Base-by-base conservation (phyloP, 2,888 invertebrate genomes). In the Euspilapteryx auroguttella region DNA sequence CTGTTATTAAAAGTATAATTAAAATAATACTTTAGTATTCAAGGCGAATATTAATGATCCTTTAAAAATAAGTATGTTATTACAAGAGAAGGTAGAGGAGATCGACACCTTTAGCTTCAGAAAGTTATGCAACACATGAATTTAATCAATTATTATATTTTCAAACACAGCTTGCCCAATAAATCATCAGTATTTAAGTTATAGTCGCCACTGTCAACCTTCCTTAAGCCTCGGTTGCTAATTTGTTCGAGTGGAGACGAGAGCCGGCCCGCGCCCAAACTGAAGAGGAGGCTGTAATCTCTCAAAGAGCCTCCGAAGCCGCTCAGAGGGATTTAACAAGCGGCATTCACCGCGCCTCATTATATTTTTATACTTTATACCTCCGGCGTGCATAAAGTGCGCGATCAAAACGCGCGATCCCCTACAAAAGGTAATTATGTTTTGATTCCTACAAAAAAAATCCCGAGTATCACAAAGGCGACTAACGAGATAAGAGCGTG, bases 381-480 rank as follows among this genome's bases (percentile, higher is more conserved):
- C 56, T 15, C 24, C 57, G 55, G 49, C 48, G 42, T 49, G 53
- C 68, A 58, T 69, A 68, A 68, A 73, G 65, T 66, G 68, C 61
- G 54, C 71, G 71, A 73, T 69, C 73, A 66, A 65, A 73, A 69
- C 69, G 62, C 68, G 66, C 65, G 59, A 66, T 66, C 64, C 68
- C 65, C 65, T 71, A 75, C 73, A 75, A 75, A 75, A 71, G 73
- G 73, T 73, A 73, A 75, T 75, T 75, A 75, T 73, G 73, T 73
- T 75, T 75, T 73, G 73, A 75, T 75, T 73, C 64, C 58, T 66
- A 68, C 61, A 63, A 69, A 54, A 69, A 68, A 69, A 69, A n/a
- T n/a, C n/a, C 63, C 57, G 61, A 68, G 69, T 57, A 69, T 71
- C 73, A 75, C 73, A 73, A 75, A 75, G 71, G 73, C 65, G 66